These are phyloP conservation scores for Sorex maritimensis DNA, from an alignment of 2,797 vertebrate genomes.

Conservation along the genomic window DNA sequence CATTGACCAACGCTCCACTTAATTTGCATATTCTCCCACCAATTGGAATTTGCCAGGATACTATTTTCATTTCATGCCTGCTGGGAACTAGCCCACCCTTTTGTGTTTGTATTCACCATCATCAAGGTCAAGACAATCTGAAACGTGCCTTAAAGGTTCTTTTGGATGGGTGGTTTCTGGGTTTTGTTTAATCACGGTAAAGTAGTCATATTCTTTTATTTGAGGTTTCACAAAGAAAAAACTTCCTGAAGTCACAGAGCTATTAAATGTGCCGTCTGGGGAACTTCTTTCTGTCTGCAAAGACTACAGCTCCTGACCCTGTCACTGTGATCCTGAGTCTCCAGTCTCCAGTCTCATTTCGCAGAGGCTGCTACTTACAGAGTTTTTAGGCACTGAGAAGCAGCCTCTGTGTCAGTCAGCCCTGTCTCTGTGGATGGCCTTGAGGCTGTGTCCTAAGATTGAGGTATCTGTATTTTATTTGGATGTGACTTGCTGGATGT, in stretches of 20 bases:
- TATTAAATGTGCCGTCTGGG: neutral
- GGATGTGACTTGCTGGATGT: no score
- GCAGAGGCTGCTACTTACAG: neutral
- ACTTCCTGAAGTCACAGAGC: neutral
- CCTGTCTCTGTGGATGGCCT: neutral
- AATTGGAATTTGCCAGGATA: no score
- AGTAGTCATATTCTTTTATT: neutral
- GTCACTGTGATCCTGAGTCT: neutral
- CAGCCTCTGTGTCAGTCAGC: neutral
- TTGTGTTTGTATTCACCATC: no score
- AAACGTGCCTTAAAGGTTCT: no score
- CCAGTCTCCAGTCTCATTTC: neutral
- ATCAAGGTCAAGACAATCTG: no score
- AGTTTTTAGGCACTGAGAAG: neutral
- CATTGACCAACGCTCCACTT: no score
- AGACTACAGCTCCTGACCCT: neutral
- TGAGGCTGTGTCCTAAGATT: neutral
- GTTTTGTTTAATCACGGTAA: neutral
- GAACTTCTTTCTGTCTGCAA: neutral
- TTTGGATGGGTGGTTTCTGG: no score
- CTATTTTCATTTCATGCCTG: no score
- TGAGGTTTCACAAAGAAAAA: neutral
- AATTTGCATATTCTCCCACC: no score
- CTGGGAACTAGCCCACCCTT: no score
- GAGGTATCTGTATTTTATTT: neutral